Percentiles rank a stretch among this genome's conserved stretches.
Conservation (phyloP, 2,113 vertebrate species). For the Indri indri region DNA sequence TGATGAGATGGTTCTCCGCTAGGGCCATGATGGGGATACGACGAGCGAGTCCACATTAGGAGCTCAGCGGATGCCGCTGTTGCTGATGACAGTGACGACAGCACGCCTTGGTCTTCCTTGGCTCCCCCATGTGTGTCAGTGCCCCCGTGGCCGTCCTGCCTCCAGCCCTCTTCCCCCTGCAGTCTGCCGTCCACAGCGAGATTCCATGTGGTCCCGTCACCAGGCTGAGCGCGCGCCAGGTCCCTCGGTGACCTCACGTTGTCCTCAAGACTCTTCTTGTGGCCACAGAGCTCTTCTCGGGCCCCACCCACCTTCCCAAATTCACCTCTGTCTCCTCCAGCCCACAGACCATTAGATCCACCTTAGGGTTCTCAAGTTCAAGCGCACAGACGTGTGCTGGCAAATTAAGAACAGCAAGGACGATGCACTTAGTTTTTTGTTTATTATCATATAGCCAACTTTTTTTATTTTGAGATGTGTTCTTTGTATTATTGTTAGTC, state of each 20-base stretch:
- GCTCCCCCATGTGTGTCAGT: accelerated
- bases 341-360: neutral
- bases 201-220: no score
- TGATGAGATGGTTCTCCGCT: neutral
- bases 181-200: neutral
- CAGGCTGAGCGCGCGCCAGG: accelerated
- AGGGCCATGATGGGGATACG: neutral
- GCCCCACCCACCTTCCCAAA: neutral
- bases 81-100: neutral
- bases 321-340: neutral
- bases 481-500: neutral
- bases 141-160: neutral
- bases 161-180: no score
- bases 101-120: accelerated
- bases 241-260: neutral
- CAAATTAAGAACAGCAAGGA: neutral
- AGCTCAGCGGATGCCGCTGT: accelerated
- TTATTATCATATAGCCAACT: neutral
- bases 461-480: neutral
- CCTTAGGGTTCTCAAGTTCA: neutral
- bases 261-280: accelerated
- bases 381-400: neutral
- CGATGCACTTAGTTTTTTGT: neutral
- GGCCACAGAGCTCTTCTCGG: neutral
- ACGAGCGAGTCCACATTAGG: accelerated